phyloP scores from a whole-genome alignment of 2,797 vertebrate species.

The Tokudaia muenninki region DNA sequence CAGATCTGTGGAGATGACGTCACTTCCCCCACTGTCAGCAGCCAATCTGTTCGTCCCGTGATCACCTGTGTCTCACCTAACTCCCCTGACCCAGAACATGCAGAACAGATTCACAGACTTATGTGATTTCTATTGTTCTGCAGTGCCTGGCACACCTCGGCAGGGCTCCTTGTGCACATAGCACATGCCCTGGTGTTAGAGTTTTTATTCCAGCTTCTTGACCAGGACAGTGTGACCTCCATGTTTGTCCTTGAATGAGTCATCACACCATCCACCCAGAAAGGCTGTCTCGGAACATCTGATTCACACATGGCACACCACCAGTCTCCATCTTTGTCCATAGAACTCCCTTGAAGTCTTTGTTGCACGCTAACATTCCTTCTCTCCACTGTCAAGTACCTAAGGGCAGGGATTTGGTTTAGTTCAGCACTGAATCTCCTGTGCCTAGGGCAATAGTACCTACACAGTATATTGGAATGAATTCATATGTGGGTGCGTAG shows the following conservation, averaged over 20 bases:
- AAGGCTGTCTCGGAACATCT: not conserved
- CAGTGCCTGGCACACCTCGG: not conserved
- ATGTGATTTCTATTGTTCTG: not conserved
- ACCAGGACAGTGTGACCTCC: not conserved
- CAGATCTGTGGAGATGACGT: fast-evolving
- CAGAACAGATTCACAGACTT: not conserved
- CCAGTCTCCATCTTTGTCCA: not conserved
- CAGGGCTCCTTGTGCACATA: fast-evolving
- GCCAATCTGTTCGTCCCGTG: not conserved
- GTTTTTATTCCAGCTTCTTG: not conserved
- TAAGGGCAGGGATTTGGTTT: not conserved
- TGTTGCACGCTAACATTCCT: not conserved
- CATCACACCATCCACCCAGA: not conserved
- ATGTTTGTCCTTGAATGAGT: not conserved
- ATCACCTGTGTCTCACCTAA: not conserved
- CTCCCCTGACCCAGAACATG: too few relatives aligned
- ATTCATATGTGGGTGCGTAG: not conserved
- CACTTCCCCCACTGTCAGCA: fast-evolving
- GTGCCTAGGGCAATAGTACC: not conserved
- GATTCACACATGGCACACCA: not conserved
- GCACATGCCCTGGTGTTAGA: not conserved
- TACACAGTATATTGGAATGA: not conserved
- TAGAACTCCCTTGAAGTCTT: not conserved
- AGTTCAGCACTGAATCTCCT: not conserved
- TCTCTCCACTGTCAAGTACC: not conserved